phyloP scores from a whole-genome alignment of 1,140 invertebrate genomes.

The Protaetia brevitarsis region DNA sequence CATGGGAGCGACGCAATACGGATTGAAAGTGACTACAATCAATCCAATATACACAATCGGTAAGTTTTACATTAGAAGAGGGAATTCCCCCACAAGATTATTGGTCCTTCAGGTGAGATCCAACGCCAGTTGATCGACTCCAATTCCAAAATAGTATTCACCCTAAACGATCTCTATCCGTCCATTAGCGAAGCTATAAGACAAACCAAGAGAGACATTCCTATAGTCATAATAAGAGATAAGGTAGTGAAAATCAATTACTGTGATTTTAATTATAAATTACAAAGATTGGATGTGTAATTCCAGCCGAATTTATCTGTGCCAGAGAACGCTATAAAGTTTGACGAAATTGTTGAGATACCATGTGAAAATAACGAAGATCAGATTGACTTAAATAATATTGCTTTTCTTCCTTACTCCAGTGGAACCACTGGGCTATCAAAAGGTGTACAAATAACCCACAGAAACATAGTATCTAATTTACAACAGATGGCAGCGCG shows the following conservation, averaged over 20 bases:
- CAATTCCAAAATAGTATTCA: slow-evolving; percentile 64
- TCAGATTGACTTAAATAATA: slow-evolving; percentile 46
- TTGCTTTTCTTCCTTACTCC: slow-evolving; percentile 60
- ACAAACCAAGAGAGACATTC: slow-evolving; percentile 27
- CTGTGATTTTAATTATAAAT: too few species aligned
- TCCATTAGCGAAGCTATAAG: slow-evolving; percentile 48
- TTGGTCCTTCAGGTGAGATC: slow-evolving; percentile 19
- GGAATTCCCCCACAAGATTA: background rate
- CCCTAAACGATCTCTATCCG: slow-evolving; percentile 53
- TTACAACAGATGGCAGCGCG: slow-evolving; percentile 44
- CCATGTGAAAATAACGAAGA: slow-evolving; percentile 13
- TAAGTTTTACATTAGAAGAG: slow-evolving; percentile 17
- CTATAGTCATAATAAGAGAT: slow-evolving; percentile 30
- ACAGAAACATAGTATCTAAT: slow-evolving; percentile 60
- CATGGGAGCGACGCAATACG: slow-evolving; percentile 65
- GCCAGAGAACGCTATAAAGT: slow-evolving; percentile 20
- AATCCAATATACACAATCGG: slow-evolving; percentile 79
- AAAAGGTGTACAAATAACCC: slow-evolving; percentile 79
- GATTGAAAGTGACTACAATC: slow-evolving; percentile 68
- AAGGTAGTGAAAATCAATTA: too few species aligned
- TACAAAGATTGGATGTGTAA: slow-evolving; percentile 11
- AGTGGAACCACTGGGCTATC: slow-evolving; percentile 84
- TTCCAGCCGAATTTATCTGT: slow-evolving; percentile 22
- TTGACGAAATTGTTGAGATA: slow-evolving; percentile 28
- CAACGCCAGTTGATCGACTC: slow-evolving; percentile 7